phyloP scores from a whole-genome alignment of 2,888 invertebrate species.

The Nomada ferruginata region DNA sequence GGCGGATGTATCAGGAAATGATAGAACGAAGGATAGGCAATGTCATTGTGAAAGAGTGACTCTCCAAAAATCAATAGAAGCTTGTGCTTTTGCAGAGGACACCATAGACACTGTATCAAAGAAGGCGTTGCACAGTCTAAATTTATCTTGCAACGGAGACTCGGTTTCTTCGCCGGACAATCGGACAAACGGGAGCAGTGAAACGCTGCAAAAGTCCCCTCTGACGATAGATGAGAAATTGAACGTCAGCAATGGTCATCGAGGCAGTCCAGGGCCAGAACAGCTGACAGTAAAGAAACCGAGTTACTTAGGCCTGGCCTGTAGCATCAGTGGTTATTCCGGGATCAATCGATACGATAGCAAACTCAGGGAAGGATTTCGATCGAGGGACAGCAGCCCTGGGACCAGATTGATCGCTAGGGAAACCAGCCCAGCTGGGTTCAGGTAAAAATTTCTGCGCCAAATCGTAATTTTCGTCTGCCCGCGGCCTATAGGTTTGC shows the following conservation, averaged over 20 bases:
- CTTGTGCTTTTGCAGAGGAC: conserved; percentile 83
- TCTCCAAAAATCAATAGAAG: conserved; percentile 9
- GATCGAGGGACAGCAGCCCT: conserved; percentile 83
- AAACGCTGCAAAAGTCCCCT: conserved; percentile 70
- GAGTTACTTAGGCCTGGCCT: conserved; percentile 94
- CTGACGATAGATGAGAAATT: conserved; percentile 67
- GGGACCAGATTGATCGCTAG: conserved; percentile 81
- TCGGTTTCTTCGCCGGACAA: conserved; percentile 72
- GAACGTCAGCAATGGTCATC: conserved; percentile 75
- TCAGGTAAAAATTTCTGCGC: conserved; percentile 73
- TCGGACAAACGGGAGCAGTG: conserved; percentile 76
- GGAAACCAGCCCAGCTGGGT: conserved; percentile 81
- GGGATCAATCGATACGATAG: conserved; percentile 95
- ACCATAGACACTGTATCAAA: conserved; percentile 84
- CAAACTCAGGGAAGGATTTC: conserved; percentile 88
- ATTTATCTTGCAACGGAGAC: conserved; percentile 84
- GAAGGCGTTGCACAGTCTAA: conserved; percentile 85
- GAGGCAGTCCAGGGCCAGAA: conserved; percentile 69
- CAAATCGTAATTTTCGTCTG: neutral
- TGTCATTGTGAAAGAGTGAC: too few relatives aligned
- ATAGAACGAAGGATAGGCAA: conserved; percentile 15
- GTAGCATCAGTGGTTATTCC: conserved; percentile 96
- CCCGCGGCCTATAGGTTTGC: neutral
- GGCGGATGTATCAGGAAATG: neutral
- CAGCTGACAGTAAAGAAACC: conserved; percentile 88